These are phyloP conservation scores for Hoplostethus atlanticus DNA, from an alignment of 2,797 vertebrate species.

Conservation along the genomic window DNA sequence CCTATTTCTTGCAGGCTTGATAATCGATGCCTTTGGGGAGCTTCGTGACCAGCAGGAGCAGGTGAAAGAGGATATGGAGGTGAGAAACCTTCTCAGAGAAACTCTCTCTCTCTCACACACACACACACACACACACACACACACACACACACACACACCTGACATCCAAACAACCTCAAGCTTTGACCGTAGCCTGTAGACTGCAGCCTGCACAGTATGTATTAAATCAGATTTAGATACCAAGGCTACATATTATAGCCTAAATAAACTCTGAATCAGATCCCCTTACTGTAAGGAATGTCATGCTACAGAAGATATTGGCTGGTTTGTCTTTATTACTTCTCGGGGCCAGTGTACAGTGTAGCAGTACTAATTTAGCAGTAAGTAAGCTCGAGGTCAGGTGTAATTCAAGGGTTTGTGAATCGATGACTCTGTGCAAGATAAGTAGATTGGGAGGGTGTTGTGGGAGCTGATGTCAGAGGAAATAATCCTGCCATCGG, in stretches of 20 bases:
- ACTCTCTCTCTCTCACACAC: background rate
- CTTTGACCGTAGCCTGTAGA: background rate
- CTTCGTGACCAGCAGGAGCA: constrained; percentile 86
- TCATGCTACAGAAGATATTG: background rate
- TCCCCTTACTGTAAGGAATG: background rate
- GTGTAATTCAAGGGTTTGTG: constrained; percentile 20
- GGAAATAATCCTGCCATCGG: constrained; percentile 12
- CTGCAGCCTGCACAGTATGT: background rate
- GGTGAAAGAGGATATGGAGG: constrained; percentile 87
- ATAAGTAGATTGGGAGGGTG: constrained; percentile 22
- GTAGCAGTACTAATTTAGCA: constrained; percentile 4
- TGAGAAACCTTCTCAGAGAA: constrained; percentile 39
- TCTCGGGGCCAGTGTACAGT: background rate
- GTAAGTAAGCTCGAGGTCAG: constrained; percentile 6
- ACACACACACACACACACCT: background rate
- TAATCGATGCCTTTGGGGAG: constrained; percentile 87
- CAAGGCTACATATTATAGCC: background rate
- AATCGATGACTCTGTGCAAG: constrained; percentile 7
- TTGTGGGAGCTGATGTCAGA: constrained; percentile 16
- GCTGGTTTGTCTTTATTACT: background rate
- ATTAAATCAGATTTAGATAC: background rate
- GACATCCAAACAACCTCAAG: background rate
- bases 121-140: background rate
- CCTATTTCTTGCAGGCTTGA: constrained; percentile 74
- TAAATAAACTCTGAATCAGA: constrained; percentile 7